Conservation (phyloP, 2,888 invertebrate species). For the Pycnomerus fuliginosus region DNA sequence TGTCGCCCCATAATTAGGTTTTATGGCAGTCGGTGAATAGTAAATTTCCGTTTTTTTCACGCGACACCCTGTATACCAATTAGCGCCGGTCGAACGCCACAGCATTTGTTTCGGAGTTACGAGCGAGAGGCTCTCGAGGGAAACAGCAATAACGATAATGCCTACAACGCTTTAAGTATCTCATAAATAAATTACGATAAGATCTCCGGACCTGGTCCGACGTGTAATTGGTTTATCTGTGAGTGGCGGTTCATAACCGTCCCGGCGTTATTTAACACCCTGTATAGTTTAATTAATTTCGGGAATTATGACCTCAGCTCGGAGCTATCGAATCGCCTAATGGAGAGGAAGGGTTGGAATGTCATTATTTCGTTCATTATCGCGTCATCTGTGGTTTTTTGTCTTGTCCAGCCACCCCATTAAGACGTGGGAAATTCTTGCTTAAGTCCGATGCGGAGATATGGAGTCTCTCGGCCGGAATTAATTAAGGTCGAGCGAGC, state of each 20-base stretch:
- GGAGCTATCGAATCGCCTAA: conserved; percentile 28
- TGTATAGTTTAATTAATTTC: no score
- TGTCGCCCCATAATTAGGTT: conserved; percentile 12
- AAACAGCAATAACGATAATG: conserved; percentile 5
- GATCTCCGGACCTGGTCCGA: conserved; percentile 11
- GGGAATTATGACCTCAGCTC: no score
- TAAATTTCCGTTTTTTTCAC: no score
- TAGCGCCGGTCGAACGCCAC: no score
- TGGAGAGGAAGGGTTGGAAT: conserved; percentile 13
- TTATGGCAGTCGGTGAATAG: conserved; percentile 12
- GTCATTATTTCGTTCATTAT: conserved; percentile 8
- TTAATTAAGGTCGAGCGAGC: no score
- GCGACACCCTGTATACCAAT: no score
- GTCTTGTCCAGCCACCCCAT: conserved; percentile 6
- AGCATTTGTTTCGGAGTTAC: no score
- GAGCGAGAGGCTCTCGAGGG: no score
- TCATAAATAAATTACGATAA: conserved; percentile 14
- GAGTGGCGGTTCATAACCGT: conserved; percentile 6
- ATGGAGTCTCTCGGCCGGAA: no score
- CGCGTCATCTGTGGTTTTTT: conserved; percentile 3
- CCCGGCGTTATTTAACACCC: no score
- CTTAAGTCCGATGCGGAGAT: no score
- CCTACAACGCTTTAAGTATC: conserved; percentile 3
- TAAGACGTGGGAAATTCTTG: no score
- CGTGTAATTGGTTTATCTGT: conserved; percentile 13